Evolutionary conservation across 1,140 invertebrate species (phyloP), one percentile per base, ranked within the genome.

Genomic region (Anastrepha obliqua): DNA sequence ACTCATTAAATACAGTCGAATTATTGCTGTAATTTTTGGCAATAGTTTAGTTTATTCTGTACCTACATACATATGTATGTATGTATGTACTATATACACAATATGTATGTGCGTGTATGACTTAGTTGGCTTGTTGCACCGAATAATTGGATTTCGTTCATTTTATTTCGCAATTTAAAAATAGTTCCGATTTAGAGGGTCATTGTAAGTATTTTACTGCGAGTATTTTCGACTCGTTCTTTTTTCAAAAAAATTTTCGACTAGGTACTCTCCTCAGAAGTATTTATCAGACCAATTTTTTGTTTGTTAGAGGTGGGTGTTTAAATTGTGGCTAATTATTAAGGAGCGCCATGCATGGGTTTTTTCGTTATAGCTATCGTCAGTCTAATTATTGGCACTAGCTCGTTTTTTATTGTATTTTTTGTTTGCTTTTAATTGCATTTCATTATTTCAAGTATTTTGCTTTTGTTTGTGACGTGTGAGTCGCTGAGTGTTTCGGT

Each of bases 131-230:
- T 42, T 86, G 20, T 44, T 44, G 3, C 59, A 17, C 5, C 59
- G 5, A 17, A 8, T 55, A 86, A 64, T 86, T 39, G n/a, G 13
- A 62, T 62, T 62, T 60, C 44, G 42, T 39, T 20, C 15, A 86
- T 44, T n/a, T 39, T 59, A 86, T 86, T 86, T 86, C 6, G 78
- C 67, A 70, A 70, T 70, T 70, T 70, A 70, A 70, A 70, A 70
- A 70, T 70, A 70, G 67, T 70, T 44, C 39, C 67, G 9, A 44
- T 39, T 70, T 70, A 70, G 67, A 44, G 29, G 67, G 67, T 70
- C 67, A 47, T 17, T 42, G 67, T 70, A 55, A 55, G 51, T 8
- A 44, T 65, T 39, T 29, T 65, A 65, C 20, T 29, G n/a, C 64
- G 64, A 29, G 64, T 65, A 65, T 29, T 65, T 11, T 8, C 2